Percentiles rank a stretch among this genome's conserved stretches.
Conservation (phyloP, 2,797 vertebrate genomes). For the Momotus momota region DNA sequence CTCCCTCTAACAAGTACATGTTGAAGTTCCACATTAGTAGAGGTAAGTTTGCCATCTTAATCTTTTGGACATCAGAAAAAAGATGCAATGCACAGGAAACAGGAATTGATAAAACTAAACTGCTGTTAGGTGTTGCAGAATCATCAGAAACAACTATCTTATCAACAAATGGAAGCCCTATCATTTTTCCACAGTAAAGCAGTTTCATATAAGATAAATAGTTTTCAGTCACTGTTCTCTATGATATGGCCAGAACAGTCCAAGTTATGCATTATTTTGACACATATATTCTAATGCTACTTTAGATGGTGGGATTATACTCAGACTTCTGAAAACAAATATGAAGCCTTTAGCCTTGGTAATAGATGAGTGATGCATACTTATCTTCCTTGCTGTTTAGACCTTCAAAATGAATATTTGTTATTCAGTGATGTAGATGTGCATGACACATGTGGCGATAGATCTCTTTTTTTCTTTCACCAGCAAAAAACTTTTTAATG, state of each 20-base stretch:
- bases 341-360: slow-evolving; percentile 35
- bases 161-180: slow-evolving; percentile 74
- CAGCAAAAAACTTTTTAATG: neutral
- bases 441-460: neutral
- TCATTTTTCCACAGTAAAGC: slow-evolving; percentile 75
- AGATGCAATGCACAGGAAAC: slow-evolving; percentile 36
- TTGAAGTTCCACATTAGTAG: slow-evolving; percentile 49
- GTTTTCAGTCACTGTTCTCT: slow-evolving; percentile 74
- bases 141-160: slow-evolving; percentile 76
- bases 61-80: slow-evolving; percentile 62
- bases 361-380: slow-evolving; percentile 16
- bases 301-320: slow-evolving; percentile 65
- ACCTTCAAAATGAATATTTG: slow-evolving; percentile 8
- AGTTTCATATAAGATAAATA: slow-evolving; percentile 77
- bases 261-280: slow-evolving; percentile 76
- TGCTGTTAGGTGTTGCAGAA: slow-evolving; percentile 29
- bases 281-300: slow-evolving; percentile 69
- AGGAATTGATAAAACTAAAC: slow-evolving; percentile 70
- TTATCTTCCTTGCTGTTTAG: slow-evolving; percentile 21
- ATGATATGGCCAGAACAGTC: slow-evolving; percentile 51
- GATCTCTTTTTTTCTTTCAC: neutral
- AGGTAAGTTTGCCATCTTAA: slow-evolving; percentile 55
- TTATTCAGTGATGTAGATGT: neutral
- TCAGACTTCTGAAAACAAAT: slow-evolving; percentile 49
- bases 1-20: neutral